Evolutionary conservation across 2,113 vertebrate genomes (phyloP).

Genomic region (Smithornis capensis): DNA sequence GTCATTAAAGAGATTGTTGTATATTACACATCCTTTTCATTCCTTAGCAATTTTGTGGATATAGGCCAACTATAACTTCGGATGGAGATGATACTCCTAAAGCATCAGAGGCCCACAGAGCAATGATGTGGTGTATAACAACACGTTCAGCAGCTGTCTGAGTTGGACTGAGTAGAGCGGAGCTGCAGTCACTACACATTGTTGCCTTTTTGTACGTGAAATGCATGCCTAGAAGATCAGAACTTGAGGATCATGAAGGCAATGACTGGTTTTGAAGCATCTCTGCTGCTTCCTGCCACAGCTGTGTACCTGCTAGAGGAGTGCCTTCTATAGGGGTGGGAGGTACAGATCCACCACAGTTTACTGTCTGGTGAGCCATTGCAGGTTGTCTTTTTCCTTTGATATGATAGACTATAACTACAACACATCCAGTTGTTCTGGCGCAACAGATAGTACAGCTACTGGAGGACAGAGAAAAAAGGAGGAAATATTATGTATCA

Average conservation of each 20-base stretch:
- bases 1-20: neutral
- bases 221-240: neutral
- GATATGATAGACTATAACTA: neutral
- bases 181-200: neutral
- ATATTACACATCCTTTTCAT: neutral
- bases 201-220: neutral
- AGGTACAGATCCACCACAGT: neutral
- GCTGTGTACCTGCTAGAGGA: neutral
- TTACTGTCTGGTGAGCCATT: neutral
- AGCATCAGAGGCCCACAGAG: neutral
- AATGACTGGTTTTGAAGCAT: neutral
- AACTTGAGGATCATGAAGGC: neutral
- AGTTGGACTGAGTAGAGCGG: neutral
- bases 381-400: neutral
- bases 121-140: neutral
- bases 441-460: neutral
- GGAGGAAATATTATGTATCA: neutral
- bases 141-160: neutral
- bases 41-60: neutral
- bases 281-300: neutral
- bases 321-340: neutral
- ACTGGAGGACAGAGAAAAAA: neutral
- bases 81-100: neutral
- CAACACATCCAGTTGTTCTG: neutral
- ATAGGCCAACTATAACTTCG: neutral